Base-by-base conservation (phyloP, 53 echinoderm and acorn worm genomes). In the Echinometra lucunter region DNA sequence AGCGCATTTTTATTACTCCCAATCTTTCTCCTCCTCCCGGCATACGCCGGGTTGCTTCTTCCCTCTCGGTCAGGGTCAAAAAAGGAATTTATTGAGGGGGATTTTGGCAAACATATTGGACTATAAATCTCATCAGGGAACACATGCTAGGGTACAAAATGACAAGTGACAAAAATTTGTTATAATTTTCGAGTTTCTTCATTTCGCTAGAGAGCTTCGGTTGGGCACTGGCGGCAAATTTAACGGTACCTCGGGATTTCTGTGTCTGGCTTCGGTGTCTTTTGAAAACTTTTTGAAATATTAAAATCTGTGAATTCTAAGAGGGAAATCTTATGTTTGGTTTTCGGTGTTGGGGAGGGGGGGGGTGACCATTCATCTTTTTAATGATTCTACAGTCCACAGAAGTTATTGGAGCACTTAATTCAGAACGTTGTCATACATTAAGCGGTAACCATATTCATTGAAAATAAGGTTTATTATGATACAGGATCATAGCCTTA, bases 21-120 rank as follows among this genome's bases (percentile, higher is more conserved):
- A 78, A 78, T 78, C 78, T 78, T 6, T 89, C 89, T 37, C 9
- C 58, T 60, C 89, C 58, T 55, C 56, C 49, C 12, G 56, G 27
- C 88, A 28, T 49, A 88, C 53, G 49, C 35, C 32, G 88, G 55
- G 83, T 56, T 60, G 60, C 60, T 35, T 89, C 60, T 60, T 8
- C 19, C 10, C 45, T n/a, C 44, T 27, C 55, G 55, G 37, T 32
- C 78, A 75, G 92, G 92, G 92, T 92, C 92, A 92, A 19, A 57
- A 49, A 37, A 55, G 92, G 92, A 92, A 92, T 92, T 92, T 92
- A 92, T 74, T n/a, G 92, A 57, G 28, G 53, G 92, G 92, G 92
- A 92, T 78, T 55, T 78, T 49, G 44, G 75, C 75, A 92, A 78
- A 92, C 78, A 78, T 92, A 78, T 78, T 75, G 78, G 55, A 56